A percentile compares a stretch with the other conserved stretches of the same genome.
Evolutionary conservation across 2,888 invertebrate species (phyloP).

Genomic region (Calameuta pallipes): DNA sequence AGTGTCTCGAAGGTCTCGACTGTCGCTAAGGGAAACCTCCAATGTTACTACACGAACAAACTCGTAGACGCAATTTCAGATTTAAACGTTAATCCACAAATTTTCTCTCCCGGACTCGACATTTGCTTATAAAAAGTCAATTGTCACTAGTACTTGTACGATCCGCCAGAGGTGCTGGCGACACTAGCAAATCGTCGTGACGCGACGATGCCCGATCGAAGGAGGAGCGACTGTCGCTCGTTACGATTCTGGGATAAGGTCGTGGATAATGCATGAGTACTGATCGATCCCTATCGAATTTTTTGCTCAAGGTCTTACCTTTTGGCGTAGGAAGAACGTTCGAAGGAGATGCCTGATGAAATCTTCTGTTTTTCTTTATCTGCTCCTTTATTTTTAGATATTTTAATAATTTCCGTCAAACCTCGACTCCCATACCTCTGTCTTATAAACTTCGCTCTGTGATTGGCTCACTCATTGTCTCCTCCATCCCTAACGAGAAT

Average conservation of each 20-base stretch:
- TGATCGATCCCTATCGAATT: constrained; percentile 3
- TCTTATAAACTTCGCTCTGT: neutral
- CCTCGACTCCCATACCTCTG: neutral
- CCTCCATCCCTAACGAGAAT: neutral
- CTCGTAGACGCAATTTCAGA: neutral
- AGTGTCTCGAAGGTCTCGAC: neutral
- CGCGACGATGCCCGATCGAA: neutral
- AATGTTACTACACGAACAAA: neutral
- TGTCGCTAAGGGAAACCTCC: neutral
- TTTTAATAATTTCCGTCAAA: neutral
- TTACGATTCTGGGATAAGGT: constrained; percentile 3
- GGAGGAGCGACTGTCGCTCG: neutral
- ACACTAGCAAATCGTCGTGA: neutral
- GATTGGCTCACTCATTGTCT: neutral
- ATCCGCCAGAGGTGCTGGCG: neutral
- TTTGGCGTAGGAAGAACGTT: neutral
- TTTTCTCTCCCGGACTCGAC: neutral
- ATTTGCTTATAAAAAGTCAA: neutral
- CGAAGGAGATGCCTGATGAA: neutral
- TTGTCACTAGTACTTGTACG: neutral
- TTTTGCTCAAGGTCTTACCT: neutral
- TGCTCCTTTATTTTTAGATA: neutral
- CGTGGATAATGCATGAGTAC: constrained; percentile 6
- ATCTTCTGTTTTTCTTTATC: neutral
- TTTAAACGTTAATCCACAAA: neutral